Base-by-base conservation (phyloP, 2,888 invertebrate genomes). In the Micropterix aruncella region DNA sequence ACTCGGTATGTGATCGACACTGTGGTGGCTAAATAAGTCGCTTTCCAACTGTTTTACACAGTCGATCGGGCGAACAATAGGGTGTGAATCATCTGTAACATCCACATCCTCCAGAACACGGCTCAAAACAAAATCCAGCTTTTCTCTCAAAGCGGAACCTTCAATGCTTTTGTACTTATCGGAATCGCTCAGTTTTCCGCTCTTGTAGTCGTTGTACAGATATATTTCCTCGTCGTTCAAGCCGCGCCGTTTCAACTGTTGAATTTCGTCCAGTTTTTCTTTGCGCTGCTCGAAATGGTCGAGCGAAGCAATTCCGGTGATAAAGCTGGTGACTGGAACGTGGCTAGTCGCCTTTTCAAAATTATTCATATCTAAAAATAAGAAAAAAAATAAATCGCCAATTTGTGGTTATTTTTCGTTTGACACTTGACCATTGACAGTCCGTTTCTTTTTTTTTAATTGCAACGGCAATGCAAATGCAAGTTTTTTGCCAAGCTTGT, bases 41-140 rank as follows among this genome's bases (percentile, higher is more conserved):
- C 66, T 54, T 53, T 75, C 73, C 15, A 77, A 53, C 42, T 68
- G 59, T 51, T 68, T 65, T 2, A 77, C 54, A 38, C 66, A 58
- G 53, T 77, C 66, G 57, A 76, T 73, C 12, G 77, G 75, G 51
- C 74, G 73, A 3, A 63, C 64, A 19, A 40, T 40, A 44, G 47
- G 46, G 19, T 15, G 42, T 36, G 48, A 46, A 17, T 48, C 45
- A 40, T 9, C 16, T 15, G 44, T 43, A 42, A 46, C 44, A 48
- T 38, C 27, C 5, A 43, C 37, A 27, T 47, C 16, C 17, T 47
- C 39, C 36, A 42, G 18, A 16, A 52, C 47, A 40, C 49, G 51
- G 17, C 47, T 40, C 16, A 47, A 16, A 37, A 57, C 51, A 19
- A 46, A 15, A 4, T 49, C 18, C 37, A 55, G 44, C 38, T 49